These are phyloP conservation scores for Scomber japonicus DNA, from an alignment of 2,113 vertebrate genomes.

Conservation along the genomic window DNA sequence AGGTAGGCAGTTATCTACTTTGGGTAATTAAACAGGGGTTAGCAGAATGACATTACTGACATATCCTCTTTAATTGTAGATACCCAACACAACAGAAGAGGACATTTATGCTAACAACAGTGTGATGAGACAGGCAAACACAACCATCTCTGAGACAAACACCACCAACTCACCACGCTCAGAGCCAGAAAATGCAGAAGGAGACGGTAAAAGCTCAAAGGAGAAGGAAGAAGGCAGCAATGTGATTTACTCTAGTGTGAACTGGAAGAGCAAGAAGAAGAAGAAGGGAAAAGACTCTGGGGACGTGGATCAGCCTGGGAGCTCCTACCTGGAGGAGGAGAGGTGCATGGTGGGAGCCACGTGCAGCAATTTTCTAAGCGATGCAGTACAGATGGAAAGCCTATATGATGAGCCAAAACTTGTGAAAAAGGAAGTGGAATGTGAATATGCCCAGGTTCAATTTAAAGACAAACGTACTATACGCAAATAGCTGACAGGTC, in stretches of 20 bases:
- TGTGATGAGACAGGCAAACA: neutral
- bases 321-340: constrained; percentile 35
- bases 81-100: neutral
- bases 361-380: accelerated
- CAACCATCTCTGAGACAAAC: neutral
- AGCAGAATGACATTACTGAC: neutral
- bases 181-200: neutral
- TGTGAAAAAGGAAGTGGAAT: constrained; percentile 6
- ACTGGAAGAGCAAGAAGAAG: neutral
- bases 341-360: neutral
- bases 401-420: neutral
- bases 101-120: neutral
- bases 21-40: neutral
- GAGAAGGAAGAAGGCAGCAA: neutral
- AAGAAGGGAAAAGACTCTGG: neutral
- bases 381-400: constrained; percentile 1
- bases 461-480: neutral
- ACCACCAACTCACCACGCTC: neutral
- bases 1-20: constrained; percentile 6
- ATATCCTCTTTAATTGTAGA: constrained; percentile 16
- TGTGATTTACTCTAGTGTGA: constrained; percentile 34
- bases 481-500: neutral
- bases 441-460: constrained; percentile 34
- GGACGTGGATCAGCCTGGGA: neutral
- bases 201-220: neutral